phyloP scores from a whole-genome alignment of 2,113 vertebrate genomes.

The Mirza zaza region DNA sequence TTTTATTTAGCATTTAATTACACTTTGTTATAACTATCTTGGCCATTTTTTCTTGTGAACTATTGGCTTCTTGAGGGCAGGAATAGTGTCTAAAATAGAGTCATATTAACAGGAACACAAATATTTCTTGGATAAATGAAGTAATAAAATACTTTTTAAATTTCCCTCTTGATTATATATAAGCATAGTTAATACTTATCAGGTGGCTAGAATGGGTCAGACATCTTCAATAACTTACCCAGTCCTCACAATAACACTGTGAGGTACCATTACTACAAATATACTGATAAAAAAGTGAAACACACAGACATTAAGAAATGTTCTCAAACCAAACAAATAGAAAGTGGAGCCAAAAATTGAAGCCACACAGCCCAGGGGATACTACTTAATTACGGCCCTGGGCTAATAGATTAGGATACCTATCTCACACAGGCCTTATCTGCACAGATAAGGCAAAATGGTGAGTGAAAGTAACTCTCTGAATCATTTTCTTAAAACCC shows the following conservation, averaged over 20 bases:
- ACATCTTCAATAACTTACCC: background rate
- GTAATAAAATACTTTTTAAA: background rate
- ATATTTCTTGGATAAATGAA: slow-evolving; percentile 6
- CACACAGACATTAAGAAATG: background rate
- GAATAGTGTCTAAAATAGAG: background rate
- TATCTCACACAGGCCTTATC: background rate
- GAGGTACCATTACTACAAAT: background rate
- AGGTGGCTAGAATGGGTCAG: background rate
- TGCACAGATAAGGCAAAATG: background rate
- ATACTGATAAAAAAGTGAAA: background rate
- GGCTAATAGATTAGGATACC: background rate
- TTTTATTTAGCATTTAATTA: background rate
- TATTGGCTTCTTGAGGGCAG: background rate
- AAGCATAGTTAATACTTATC: background rate
- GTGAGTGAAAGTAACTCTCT: background rate
- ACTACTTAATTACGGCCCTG: background rate
- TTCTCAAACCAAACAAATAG: background rate
- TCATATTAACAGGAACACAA: background rate
- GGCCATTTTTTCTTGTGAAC: background rate
- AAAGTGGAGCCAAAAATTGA: background rate
- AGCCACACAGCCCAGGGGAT: background rate
- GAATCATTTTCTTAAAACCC: background rate
- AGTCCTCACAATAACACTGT: background rate
- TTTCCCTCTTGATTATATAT: background rate
- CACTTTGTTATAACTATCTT: background rate